These are phyloP conservation scores for Syrista parreyssii DNA, from an alignment of 2,888 invertebrate genomes.

Conservation along the genomic window DNA sequence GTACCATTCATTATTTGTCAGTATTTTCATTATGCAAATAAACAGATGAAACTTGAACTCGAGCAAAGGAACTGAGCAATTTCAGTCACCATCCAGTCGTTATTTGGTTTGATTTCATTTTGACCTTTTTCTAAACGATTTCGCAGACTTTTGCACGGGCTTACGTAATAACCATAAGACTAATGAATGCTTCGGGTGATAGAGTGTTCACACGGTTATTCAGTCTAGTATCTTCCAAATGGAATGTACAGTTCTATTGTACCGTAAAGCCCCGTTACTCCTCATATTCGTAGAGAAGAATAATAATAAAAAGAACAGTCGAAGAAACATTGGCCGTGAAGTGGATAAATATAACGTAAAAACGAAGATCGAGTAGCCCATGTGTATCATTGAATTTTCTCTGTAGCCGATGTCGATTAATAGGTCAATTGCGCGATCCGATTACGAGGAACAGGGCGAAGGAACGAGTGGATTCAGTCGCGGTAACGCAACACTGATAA, in stretches of 20 bases:
- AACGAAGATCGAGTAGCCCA: not conserved
- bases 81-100: too few species aligned
- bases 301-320: not conserved
- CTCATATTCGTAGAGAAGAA: not conserved
- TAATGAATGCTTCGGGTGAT: too few species aligned
- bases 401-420: slow-evolving; percentile 24
- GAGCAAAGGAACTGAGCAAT: too few species aligned
- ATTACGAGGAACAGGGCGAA: slow-evolving; percentile 19
- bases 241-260: not conserved
- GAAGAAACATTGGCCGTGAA: not conserved
- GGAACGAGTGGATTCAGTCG: not conserved
- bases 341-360: not conserved
- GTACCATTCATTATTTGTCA: too few species aligned
- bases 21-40: too few species aligned
- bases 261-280: not conserved
- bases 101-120: too few species aligned
- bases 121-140: too few species aligned
- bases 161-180: too few species aligned
- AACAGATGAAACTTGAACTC: too few species aligned
- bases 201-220: not conserved
- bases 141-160: too few species aligned
- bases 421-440: slow-evolving; percentile 29
- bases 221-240: not conserved
- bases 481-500: slow-evolving; percentile 5
- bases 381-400: slow-evolving; percentile 19